phyloP scores from a whole-genome alignment of 2,888 invertebrate species.

The Drosophila basisetae region DNA sequence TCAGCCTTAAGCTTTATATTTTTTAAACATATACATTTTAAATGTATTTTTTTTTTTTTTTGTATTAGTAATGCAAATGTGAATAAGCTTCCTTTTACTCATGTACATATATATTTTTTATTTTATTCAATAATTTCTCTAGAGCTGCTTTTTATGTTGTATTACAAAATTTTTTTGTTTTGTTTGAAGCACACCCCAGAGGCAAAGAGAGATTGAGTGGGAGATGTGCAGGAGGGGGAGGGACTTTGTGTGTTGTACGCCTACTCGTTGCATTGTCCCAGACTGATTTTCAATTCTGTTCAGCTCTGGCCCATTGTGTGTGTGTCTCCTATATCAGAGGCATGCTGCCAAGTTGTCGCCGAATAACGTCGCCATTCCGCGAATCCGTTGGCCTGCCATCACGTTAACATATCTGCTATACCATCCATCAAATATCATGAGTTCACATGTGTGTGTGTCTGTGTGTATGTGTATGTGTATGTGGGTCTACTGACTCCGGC shows the following conservation, averaged over 20 bases:
- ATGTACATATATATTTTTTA: background rate
- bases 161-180: background rate
- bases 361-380: slow-evolving; percentile 52
- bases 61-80: background rate
- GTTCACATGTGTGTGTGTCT: slow-evolving; percentile 30
- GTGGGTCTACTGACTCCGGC: slow-evolving; percentile 34
- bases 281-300: slow-evolving; percentile 42
- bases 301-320: slow-evolving; percentile 28
- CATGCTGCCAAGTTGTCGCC: slow-evolving; percentile 33
- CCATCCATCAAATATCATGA: slow-evolving; percentile 78
- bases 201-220: too few relatives aligned
- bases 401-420: slow-evolving; percentile 73
- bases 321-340: slow-evolving; percentile 58
- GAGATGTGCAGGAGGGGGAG: too few relatives aligned
- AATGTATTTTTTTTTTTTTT: background rate
- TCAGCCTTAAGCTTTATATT: background rate
- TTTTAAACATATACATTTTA: background rate
- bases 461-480: slow-evolving; percentile 10
- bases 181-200: slow-evolving; percentile 2
- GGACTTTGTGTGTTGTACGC: background rate
- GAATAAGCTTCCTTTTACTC: background rate
- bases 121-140: slow-evolving; percentile 7
- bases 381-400: slow-evolving; percentile 60
- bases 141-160: slow-evolving; percentile 7
- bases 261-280: slow-evolving; percentile 6